These are phyloP conservation scores for Tetragnatha versicolor DNA, from an alignment of 1,140 invertebrate species.

Conservation along the genomic window DNA sequence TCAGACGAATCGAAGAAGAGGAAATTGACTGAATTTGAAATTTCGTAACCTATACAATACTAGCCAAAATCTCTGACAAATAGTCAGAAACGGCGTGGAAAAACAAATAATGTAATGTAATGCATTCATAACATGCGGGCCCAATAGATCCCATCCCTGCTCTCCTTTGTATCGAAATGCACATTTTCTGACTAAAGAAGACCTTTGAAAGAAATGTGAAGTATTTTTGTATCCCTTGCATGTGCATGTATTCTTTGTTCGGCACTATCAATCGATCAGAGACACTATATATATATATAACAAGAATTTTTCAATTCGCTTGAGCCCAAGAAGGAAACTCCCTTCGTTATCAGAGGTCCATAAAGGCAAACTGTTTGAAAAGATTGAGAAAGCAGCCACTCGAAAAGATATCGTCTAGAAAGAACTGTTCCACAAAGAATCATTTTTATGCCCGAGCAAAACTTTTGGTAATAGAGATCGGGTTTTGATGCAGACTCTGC, in stretches of 20 bases:
- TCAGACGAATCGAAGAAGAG: no score
- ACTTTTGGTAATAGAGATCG: no score
- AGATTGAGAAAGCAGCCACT: conserved; percentile 25
- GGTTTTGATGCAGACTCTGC: no score
- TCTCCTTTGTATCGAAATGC: neutral
- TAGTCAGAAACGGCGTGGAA: neutral
- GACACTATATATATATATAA: conserved; percentile 2
- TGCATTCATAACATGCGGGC: conserved; percentile 24
- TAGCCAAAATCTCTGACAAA: no score
- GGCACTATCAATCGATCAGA: conserved; percentile 18
- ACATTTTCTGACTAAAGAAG: conserved; percentile 4
- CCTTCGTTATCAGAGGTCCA: conserved; percentile 25
- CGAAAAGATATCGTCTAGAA: neutral
- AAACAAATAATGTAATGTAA: conserved; percentile 21
- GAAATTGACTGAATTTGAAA: no score
- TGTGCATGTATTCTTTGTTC: conserved; percentile 5
- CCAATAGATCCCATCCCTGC: neutral
- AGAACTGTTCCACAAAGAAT: conserved; percentile 15
- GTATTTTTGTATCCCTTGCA: conserved; percentile 9
- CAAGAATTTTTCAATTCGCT: conserved; percentile 24
- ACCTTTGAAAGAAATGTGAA: conserved; percentile 13
- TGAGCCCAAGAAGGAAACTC: neutral
- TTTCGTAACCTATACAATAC: no score
- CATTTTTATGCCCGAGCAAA: conserved; percentile 4
- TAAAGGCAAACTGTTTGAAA: conserved; percentile 25